Evolutionary conservation across 2,888 invertebrate genomes (phyloP), one percentile per base, ranked within the genome.

Genomic region (Acanthoscelides obtectus): DNA sequence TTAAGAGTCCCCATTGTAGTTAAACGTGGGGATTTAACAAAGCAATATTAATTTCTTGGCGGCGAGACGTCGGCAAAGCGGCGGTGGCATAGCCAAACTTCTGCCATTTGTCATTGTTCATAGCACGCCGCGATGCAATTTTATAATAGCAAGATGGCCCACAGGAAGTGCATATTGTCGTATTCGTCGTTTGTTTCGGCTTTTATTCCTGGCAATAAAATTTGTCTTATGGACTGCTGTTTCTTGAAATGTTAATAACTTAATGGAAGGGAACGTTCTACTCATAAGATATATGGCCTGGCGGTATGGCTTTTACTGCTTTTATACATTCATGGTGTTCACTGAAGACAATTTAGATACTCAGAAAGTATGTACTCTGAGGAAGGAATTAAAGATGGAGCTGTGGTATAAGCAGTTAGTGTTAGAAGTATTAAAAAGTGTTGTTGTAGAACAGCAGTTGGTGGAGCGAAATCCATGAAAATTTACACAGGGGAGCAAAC

Each of bases 21-120:
- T 66, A 66, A 66, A 66, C 66, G 20, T 72, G 67, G 71, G 75
- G 69, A 74, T 78, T 76, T 77, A 77, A 79, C 77, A 79, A 79
- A 78, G 78, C 78, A 75, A 76, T 78, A 79, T 79, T 79, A 77
- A 78, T 79, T 79, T 75, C 73, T 69, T 72, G 27, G 20, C 45
- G 45, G 45, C 45, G 5, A 45, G 45, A 45, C 45, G 45, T 12
- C 45, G 45, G 45, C 45, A 45, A 45, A 45, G 45, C 45, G 45
- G 45, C 45, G 45, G 45, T 76, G 73, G 72, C 76, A 78, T 78
- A 72, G 76, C 74, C 76, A 74, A 79, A 79, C 76, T 79, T 79
- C 75, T 69, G 70, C 71, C 78, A 78, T 79, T 77, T 77, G 77
- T 79, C 79, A 79, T 79, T 73, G 68, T 45, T 45, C 45, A 45